phyloP scores from a whole-genome alignment of 2,797 vertebrate genomes.

The Arremon aurantiirostris region DNA sequence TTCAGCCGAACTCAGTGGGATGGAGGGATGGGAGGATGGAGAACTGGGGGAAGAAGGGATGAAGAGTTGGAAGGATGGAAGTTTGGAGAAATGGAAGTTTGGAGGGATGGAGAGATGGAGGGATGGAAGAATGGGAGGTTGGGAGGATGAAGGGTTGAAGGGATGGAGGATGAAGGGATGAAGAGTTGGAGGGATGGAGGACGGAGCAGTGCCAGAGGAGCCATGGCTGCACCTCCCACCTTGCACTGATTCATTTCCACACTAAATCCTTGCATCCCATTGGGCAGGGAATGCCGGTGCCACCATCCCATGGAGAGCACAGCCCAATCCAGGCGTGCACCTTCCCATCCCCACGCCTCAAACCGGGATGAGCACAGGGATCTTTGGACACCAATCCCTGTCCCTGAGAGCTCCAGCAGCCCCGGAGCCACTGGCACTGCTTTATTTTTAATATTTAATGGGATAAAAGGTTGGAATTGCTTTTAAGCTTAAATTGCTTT shows the following conservation, averaged over 20 bases:
- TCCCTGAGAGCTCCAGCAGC: accelerated
- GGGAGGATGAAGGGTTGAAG: background rate
- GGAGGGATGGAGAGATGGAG: background rate
- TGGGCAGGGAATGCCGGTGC: accelerated
- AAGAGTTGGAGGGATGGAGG: accelerated
- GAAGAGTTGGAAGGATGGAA: background rate
- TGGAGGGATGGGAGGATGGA: too few relatives aligned
- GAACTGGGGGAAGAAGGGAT: too few relatives aligned
- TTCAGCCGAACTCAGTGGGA: background rate
- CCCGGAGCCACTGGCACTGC: background rate
- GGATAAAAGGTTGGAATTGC: conserved; percentile 22
- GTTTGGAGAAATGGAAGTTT: too few relatives aligned
- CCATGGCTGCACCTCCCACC: background rate
- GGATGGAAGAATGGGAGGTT: background rate
- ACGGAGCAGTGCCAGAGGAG: background rate
- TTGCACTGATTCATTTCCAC: background rate
- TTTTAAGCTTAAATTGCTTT: conserved; percentile 38
- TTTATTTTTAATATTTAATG: conserved; percentile 25
- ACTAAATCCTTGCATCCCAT: accelerated
- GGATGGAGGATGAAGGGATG: background rate
- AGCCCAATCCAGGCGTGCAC: accelerated
- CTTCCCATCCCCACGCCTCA: background rate
- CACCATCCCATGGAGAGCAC: accelerated
- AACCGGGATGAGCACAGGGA: accelerated
- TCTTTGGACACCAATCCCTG: accelerated